phyloP scores from a whole-genome alignment of 2,888 invertebrate species.

The Drosophila siamana region DNA sequence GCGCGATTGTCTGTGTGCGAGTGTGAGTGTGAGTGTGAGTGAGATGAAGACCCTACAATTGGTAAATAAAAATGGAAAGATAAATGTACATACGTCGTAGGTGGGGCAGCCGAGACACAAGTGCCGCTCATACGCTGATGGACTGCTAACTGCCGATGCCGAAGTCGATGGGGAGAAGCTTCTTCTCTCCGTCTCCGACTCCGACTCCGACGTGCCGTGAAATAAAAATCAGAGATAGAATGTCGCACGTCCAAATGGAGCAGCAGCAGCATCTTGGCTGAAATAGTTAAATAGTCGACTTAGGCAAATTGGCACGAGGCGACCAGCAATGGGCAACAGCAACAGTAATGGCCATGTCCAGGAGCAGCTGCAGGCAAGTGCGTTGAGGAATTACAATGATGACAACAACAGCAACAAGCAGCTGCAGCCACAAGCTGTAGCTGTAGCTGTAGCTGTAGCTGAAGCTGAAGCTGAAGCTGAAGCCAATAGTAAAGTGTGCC shows the following conservation, averaged over 20 bases:
- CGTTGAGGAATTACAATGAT: slow-evolving; percentile 77
- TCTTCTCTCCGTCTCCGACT: no score
- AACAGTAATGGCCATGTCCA: slow-evolving; percentile 22
- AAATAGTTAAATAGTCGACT: slow-evolving; percentile 78
- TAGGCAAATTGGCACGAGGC: slow-evolving; percentile 75
- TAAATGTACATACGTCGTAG: background rate
- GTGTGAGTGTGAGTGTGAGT: no score
- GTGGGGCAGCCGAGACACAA: slow-evolving; percentile 29
- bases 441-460: slow-evolving; percentile 5
- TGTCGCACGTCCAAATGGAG: slow-evolving; percentile 68
- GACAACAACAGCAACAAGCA: slow-evolving; percentile 28
- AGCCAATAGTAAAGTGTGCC: slow-evolving; percentile 57
- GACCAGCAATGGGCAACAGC: slow-evolving; percentile 45
- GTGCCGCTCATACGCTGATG: slow-evolving; percentile 60
- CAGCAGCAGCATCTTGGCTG: slow-evolving; percentile 74
- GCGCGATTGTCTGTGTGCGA: slow-evolving; percentile 4
- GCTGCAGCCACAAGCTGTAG: background rate
- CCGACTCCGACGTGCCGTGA: slow-evolving; percentile 54
- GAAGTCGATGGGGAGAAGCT: slow-evolving; percentile 8
- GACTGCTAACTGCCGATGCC: no score
- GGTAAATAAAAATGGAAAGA: slow-evolving; percentile 5
- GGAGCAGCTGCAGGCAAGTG: slow-evolving; percentile 45
- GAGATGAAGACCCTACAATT: slow-evolving; percentile 18
- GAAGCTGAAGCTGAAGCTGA: background rate
- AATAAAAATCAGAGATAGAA: slow-evolving; percentile 52